phyloP scores from a whole-genome alignment of 2,113 vertebrate species.

The Tinamus guttatus region DNA sequence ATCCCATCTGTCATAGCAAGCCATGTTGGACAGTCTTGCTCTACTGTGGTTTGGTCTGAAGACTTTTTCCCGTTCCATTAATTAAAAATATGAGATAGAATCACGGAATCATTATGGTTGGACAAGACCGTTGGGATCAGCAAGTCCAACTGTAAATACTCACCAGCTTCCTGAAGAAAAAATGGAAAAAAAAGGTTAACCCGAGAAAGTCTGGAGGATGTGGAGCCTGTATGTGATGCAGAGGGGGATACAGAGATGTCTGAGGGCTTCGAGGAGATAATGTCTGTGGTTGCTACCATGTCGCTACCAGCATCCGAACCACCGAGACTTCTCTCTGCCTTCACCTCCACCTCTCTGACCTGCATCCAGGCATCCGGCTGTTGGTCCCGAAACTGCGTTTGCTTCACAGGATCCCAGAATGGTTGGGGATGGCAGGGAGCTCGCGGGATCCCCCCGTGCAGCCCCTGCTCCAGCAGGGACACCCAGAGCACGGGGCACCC shows the following conservation, averaged over 20 bases:
- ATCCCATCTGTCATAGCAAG: not conserved
- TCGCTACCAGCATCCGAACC: not conserved
- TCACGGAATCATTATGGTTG: no score
- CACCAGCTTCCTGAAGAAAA: not conserved
- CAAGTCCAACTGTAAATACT: no score
- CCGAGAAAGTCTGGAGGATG: not conserved
- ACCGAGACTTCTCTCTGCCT: not conserved
- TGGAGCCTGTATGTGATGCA: not conserved
- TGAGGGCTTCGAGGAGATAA: not conserved
- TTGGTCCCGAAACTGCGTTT: accelerated
- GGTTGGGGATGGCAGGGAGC: no score
- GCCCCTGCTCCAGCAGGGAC: no score
- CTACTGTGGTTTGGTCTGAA: not conserved
- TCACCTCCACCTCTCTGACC: not conserved
- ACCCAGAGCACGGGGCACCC: no score
- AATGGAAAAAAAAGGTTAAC: not conserved
- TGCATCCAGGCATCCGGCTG: not conserved
- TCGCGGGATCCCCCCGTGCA: no score
- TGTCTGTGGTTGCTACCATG: not conserved
- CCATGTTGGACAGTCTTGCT: not conserved
- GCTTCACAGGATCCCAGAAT: not conserved
- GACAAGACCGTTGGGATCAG: no score
- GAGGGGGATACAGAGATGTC: not conserved
- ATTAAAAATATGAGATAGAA: not conserved
- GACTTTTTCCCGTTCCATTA: not conserved